Percentiles rank a stretch among this genome's conserved stretches.
Conservation (phyloP, 1,140 invertebrate species). For the Cyclargus thomasi region DNA sequence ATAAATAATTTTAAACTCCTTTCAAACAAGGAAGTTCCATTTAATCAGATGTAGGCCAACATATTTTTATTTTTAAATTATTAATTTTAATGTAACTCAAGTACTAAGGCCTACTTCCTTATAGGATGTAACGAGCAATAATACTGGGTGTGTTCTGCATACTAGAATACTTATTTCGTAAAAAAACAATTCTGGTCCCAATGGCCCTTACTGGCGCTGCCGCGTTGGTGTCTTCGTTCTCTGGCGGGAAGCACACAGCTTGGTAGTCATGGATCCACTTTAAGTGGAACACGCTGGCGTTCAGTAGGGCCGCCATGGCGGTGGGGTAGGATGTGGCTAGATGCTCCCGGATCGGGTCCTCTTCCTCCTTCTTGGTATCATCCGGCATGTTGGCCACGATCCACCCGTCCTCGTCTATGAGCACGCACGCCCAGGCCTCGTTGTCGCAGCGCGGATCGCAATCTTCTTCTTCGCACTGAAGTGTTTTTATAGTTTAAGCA, state of each 20-base stretch:
- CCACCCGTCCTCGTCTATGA: slow-evolving; percentile 60
- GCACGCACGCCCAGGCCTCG: slow-evolving; percentile 45
- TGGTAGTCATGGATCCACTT: slow-evolving; percentile 65
- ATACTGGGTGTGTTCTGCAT: no score
- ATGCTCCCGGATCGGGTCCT: slow-evolving; percentile 37
- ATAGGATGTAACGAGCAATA: no score
- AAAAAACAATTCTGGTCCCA: no score
- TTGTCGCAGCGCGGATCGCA: slow-evolving; percentile 48
- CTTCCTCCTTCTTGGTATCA: slow-evolving; percentile 19
- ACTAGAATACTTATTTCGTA: no score
- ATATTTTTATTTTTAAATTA: no score
- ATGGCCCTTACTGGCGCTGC: slow-evolving; percentile 37
- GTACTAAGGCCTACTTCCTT: no score
- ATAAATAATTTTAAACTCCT: background rate
- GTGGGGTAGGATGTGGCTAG: slow-evolving; percentile 44
- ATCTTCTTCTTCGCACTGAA: slow-evolving; percentile 40
- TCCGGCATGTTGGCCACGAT: slow-evolving; percentile 36
- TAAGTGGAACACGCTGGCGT: slow-evolving; percentile 47
- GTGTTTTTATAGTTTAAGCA: no score
- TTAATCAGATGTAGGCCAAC: no score
- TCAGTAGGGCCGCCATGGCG: slow-evolving; percentile 49
- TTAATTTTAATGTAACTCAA: no score
- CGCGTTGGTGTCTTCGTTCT: slow-evolving; percentile 33
- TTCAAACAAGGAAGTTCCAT: no score
- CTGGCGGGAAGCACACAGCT: slow-evolving; percentile 51